Evolutionary conservation across 2,888 invertebrate species (phyloP), one percentile per base, ranked within the genome.

Genomic region (Bellardia pandia): DNA sequence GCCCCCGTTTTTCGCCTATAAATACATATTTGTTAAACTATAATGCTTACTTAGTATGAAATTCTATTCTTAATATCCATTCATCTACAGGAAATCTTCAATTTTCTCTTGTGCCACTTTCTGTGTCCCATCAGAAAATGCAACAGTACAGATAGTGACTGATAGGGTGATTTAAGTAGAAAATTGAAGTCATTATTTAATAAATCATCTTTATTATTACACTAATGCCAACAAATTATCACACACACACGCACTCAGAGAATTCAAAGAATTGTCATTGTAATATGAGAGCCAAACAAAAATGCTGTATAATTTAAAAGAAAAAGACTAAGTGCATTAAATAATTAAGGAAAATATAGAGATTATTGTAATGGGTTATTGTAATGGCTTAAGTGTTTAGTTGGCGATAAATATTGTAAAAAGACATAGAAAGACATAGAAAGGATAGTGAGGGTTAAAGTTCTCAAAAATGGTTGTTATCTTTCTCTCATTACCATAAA

Each of bases 161-260:
- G 64, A 79, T 79, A 71, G 82, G 76, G 76, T 83, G 83, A 77
- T 83, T 56, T 66, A 45, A 77, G 71, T 71, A 66, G 64, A 77
- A 64, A 77, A 83, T 83, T 83, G 40, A 72, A 71, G 83, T 72
- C 56, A 77, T 83, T 83, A 77, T 83, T 83, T 77, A 83, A 83
- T 83, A 83, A 83, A 77, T 77, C 83, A 30, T 64, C 56, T 77
- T 58, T 71, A 62, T 83, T 71, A 45, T 74, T 72, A 66, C 66
- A 74, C 62, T 56, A 64, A 81, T 74, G 37, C 45, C 64, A 42
- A 81, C 64, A 81, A 66, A 74, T 74, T 81, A 64, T 66, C 58
- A 30, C 56, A 9, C 42, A 45, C 64, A 80, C 51, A 62, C 51
- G 16, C 51, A 14, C 51, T 53, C 8, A 76, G 1, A 53, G 53